phyloP scores from a whole-genome alignment of 2,888 invertebrate genomes.

The Drosophila engyochracea region DNA sequence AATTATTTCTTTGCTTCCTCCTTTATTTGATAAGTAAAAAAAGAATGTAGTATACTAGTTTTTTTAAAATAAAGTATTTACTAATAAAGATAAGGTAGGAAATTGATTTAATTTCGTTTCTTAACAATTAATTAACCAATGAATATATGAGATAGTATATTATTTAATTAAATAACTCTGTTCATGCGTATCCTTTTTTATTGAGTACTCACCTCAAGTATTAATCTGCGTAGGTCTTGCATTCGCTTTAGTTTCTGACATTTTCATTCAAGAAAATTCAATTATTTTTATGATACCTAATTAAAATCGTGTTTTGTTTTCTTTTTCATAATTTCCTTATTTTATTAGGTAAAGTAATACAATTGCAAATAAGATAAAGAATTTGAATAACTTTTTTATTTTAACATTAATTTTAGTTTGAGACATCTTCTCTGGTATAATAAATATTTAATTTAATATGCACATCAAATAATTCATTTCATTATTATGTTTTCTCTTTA shows the following conservation, averaged over 20 bases:
- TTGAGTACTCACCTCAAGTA: not conserved
- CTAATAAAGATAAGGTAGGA: not conserved
- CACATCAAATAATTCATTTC: not conserved
- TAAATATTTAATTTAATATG: not conserved
- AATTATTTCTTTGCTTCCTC: not conserved
- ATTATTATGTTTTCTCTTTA: not conserved
- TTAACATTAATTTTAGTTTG: not conserved
- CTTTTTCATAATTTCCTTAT: not conserved
- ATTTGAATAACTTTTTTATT: not conserved
- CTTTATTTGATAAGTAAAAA: not conserved
- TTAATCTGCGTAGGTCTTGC: not conserved
- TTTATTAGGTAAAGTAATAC: not conserved
- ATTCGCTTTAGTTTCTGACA: not conserved
- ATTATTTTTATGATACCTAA: not conserved
- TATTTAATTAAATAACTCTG: not conserved
- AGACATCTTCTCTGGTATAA: not conserved
- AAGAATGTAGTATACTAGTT: not conserved
- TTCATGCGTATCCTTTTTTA: not conserved
- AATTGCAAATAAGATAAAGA: not conserved
- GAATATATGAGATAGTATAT: not conserved
- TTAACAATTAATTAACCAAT: not conserved
- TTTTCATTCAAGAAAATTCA: not conserved
- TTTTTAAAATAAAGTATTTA: not conserved
- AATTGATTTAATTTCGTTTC: not conserved
- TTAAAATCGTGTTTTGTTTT: not conserved